Evolutionary conservation across 2,113 vertebrate genomes (phyloP), one percentile per base, ranked within the genome.

Genomic region (Cephalopholis sonnerati): DNA sequence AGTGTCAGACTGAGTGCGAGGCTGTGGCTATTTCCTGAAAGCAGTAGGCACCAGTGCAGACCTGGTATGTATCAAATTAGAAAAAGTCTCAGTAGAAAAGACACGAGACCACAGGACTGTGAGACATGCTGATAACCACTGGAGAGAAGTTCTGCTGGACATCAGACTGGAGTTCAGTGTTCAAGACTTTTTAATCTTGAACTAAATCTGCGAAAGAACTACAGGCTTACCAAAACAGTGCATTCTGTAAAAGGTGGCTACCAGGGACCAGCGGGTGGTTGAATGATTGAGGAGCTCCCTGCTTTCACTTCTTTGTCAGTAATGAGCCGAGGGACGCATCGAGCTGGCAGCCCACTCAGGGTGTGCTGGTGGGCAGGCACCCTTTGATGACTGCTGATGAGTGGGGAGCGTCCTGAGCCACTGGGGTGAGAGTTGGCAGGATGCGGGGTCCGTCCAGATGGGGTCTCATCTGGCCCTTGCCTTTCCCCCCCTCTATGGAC

Each of bases 341-440:
- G 78, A 65, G 77, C 70, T 81, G 88, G 83, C 89, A 86, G 90
- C 85, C 77, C 80, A 82, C 90, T 87, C 81, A 79, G 80, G 80
- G 67, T 48, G 81, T 58, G 64, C 82, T 87, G 83, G 80, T 88
- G 87, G 90, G 89, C 84, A 84, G 82, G 57, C 85, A 71, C 83
- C 72, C 87, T 93, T 94, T 94, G 92, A 92, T 92, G 92, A 81
- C 84, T 81, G 82, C 89, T 85, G 86, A 93, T 91, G 89, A 92
- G 86, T 36, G 74, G 79, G 85, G 86, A 84, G 61, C 41, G 5
- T 83, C 90, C 73, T 3, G 18, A 85, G 77, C 78, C 82, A 80
- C 86, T 83, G 91, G 89, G 87, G 91, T 77, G 82, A 84, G 78
- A 85, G 87, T 88, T 94, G 93, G 92, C 91, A 93, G 91, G 91